Base-by-base conservation (phyloP, 1,140 invertebrate species). In the Druon quercuslanigerum region DNA sequence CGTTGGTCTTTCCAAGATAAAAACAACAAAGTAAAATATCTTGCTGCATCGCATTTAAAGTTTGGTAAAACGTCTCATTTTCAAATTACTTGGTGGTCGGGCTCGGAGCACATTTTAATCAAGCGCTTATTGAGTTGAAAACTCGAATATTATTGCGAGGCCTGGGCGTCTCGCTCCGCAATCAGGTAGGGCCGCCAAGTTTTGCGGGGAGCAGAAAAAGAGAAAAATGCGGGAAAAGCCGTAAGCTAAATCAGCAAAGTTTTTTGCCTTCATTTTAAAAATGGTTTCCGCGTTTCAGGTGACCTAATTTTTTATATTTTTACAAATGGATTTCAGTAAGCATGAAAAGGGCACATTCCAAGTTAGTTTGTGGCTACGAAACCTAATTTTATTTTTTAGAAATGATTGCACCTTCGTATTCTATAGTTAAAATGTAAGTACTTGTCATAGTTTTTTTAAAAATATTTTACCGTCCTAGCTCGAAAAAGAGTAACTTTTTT, bases 71-170 rank as follows among this genome's bases (percentile, higher is more conserved):
- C 82, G 78, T 84, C 86, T 87, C 85, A 84, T 87, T 86, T 87
- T 87, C 83, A 83, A 86, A 87, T 87, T 87, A 87, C 85, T 80
- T 74, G 75, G 76, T 56, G 72, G 66, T 51, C 50, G 51, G 79
- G 76, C 60, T 72, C 3, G 33, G 82, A 80, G 79, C 80, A 85
- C 83, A 87, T 87, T 87, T 87, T 87, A 87, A 87, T 87, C 85
- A 87, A 87, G 86, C 83, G 80, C 72, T 85, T 83, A 87, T 87
- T 82, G 83, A 84, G 84, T 85, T 85, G 82, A 85, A 84, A 87
- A 87, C 85, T 85, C 79, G 85, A 85, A 87, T 86, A 86, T 87
- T 81, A 87, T 87, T 85, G 85, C 86, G 74, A 79, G 74, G 72
- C 66, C 71, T 54, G 51, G 51, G 60, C 14, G 46, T 66, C 60